Evolutionary conservation across 2,797 vertebrate genomes (phyloP).

Genomic region (Pipistrellus pipistrellus): DNA sequence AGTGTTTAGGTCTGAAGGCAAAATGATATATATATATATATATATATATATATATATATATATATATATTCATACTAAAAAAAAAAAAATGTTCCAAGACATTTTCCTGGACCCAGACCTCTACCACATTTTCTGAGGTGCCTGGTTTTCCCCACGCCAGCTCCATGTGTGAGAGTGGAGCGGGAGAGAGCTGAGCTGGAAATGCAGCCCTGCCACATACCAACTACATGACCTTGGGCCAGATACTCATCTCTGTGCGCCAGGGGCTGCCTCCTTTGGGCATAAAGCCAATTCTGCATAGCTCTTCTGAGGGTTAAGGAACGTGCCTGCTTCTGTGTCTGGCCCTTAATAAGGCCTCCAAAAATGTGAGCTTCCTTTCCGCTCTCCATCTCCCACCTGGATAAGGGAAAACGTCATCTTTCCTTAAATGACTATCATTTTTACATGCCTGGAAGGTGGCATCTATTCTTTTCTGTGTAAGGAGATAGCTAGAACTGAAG

Average conservation of each 20-base stretch:
- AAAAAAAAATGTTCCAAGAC: neutral
- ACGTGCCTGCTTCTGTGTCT: neutral
- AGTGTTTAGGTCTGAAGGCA: neutral
- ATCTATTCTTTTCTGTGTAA: neutral
- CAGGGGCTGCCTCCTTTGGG: neutral
- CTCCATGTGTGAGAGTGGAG: neutral
- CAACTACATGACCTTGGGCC: neutral
- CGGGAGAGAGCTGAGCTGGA: neutral
- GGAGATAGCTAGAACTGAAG: neutral
- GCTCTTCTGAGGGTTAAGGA: neutral
- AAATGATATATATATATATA: neutral
- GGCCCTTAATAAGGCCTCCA: neutral
- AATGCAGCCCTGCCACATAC: neutral
- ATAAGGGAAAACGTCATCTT: neutral
- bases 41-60: neutral
- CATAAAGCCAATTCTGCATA: neutral
- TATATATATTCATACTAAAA: neutral
- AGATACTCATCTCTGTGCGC: neutral
- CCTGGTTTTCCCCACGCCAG: neutral
- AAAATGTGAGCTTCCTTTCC: neutral
- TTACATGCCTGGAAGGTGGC: neutral
- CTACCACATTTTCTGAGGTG: neutral
- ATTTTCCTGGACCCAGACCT: slow-evolving; percentile 32
- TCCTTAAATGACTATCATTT: neutral
- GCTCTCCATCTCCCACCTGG: neutral